Evolutionary conservation across 1,140 invertebrate genomes (phyloP), one percentile per base, ranked within the genome.

Genomic region (Goniozus legneri): DNA sequence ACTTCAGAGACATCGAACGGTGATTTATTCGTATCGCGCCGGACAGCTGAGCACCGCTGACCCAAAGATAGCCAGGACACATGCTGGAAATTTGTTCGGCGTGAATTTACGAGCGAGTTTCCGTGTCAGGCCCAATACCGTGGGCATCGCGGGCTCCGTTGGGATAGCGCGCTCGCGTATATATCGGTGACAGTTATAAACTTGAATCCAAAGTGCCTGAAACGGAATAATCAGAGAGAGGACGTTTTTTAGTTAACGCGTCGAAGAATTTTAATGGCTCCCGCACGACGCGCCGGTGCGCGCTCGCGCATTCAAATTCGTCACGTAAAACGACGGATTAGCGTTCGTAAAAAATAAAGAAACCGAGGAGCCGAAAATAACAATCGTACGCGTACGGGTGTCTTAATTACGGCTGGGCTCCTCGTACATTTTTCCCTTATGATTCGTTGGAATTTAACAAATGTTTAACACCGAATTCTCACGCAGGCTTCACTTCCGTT

Each of bases 401-500:
- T n/a, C n/a, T n/a, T n/a, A n/a, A n/a, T n/a, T n/a, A n/a, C n/a
- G n/a, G n/a, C n/a, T n/a, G n/a, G n/a, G n/a, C n/a, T n/a, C n/a
- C n/a, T n/a, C n/a, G n/a, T n/a, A n/a, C n/a, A n/a, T n/a, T n/a
- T n/a, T n/a, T n/a, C n/a, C n/a, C n/a, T n/a, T n/a, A n/a, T n/a
- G n/a, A n/a, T n/a, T n/a, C n/a, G n/a, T n/a, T n/a, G n/a, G n/a
- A n/a, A n/a, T n/a, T n/a, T n/a, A 73, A 73, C 66, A 69, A 60
- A 69, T 73, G 67, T 73, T 73, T 75, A 68, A 75, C 72, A 71
- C 71, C 71, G n/a, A n/a, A n/a, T n/a, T n/a, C n/a, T n/a, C n/a
- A n/a, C n/a, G n/a, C n/a, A n/a, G n/a, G n/a, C n/a, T n/a, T n/a
- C n/a, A n/a, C n/a, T n/a, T n/a, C n/a, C n/a, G n/a, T n/a, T n/a